Percentiles rank a stretch among this genome's conserved stretches.
Evolutionary conservation across 2,888 invertebrate genomes (phyloP).

Genomic region (Leptura quadrifasciata): DNA sequence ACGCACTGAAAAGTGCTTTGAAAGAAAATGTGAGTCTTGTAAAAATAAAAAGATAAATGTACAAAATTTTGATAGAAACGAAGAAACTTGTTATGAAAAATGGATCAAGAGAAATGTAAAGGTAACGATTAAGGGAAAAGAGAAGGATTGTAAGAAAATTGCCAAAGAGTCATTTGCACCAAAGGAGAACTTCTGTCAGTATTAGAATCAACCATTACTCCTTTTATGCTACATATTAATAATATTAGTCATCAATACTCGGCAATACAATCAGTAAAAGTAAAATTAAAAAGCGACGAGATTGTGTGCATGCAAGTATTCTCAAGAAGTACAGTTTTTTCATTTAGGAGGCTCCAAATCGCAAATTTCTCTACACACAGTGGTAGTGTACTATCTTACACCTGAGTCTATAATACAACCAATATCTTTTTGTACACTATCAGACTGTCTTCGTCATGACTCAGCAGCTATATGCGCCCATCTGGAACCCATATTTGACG

Average conservation of each 20-base stretch:
- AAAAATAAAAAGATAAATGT: not conserved
- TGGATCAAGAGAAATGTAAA: not conserved
- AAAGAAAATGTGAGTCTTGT: constrained; percentile 1
- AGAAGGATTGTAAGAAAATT: not conserved
- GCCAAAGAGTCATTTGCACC: not conserved
- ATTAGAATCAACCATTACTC: not conserved
- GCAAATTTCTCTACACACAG: not conserved
- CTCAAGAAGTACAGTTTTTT: not conserved
- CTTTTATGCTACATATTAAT: not conserved
- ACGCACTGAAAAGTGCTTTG: not conserved
- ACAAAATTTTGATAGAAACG: not conserved
- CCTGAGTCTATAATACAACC: not conserved
- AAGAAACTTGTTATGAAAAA: not conserved
- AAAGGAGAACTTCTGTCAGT: not conserved
- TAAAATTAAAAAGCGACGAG: no score
- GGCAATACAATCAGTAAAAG: not conserved
- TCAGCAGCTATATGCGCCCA: not conserved
- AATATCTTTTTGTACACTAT: not conserved
- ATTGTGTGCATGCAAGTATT: not conserved
- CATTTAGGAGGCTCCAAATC: not conserved
- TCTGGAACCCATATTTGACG: not conserved
- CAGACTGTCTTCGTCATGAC: not conserved
- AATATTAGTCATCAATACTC: not conserved
- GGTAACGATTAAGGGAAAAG: not conserved
- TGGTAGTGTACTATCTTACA: not conserved